These are phyloP conservation scores for Drosophila tripunctata DNA, from an alignment of 2,888 invertebrate genomes.

Conservation along the genomic window DNA sequence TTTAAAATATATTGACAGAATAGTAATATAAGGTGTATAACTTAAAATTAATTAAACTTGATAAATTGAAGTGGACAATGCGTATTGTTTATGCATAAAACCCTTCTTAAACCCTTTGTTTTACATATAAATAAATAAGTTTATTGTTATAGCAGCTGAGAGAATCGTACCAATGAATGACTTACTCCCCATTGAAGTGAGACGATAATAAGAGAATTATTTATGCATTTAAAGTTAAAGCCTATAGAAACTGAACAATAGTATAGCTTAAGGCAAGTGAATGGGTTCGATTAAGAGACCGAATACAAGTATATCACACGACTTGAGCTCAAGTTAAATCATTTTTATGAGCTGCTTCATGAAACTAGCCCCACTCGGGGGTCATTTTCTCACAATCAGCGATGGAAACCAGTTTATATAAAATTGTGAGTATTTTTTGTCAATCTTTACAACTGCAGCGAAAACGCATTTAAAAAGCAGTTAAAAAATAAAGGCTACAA, in stretches of 20 bases:
- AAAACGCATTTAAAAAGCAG: constrained; percentile 66
- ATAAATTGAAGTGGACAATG: constrained; percentile 9
- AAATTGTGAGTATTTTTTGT: constrained; percentile 36
- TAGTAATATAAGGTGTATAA: too few species aligned
- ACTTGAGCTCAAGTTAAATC: constrained; percentile 40
- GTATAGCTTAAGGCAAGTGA: constrained; percentile 3
- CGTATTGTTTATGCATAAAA: not conserved
- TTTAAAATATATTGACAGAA: too few species aligned
- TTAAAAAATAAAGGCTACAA: constrained; percentile 53
- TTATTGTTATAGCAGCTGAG: constrained; percentile 7
- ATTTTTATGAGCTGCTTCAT: constrained; percentile 47
- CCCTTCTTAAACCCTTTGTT: constrained; percentile 1
- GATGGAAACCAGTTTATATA: constrained; percentile 35
- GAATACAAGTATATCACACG: constrained; percentile 2
- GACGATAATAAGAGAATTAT: constrained; percentile 8
- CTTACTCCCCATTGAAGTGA: not conserved
- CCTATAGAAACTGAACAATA: constrained; percentile 33
- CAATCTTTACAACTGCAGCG: constrained; percentile 46
- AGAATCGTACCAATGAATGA: too few species aligned
- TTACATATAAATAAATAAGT: constrained; percentile 5
- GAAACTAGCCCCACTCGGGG: constrained; percentile 23
- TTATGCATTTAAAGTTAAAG: constrained; percentile 25
- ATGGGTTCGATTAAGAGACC: constrained; percentile 7
- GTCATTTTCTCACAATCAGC: constrained; percentile 29
- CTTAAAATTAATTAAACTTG: not conserved